Evolutionary conservation across 64 coral and sea anemone species (phyloP).

Genomic region (Acropora yongei): DNA sequence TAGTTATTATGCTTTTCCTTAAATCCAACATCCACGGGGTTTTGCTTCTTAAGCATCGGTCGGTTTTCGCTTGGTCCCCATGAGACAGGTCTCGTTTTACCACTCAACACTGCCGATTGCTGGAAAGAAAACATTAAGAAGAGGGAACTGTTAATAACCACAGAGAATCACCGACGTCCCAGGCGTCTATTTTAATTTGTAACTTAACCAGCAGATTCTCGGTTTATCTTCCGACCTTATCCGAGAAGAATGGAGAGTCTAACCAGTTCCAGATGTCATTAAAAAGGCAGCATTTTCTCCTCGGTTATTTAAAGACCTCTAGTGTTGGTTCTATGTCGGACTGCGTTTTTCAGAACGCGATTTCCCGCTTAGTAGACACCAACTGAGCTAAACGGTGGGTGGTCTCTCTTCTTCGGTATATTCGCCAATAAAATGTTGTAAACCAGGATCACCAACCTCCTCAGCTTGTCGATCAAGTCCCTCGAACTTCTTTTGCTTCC

Average conservation of each 20-base stretch:
- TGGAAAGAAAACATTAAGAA: neutral
- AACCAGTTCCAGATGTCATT: too few relatives aligned
- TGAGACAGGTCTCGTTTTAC: slow-evolving; percentile 8
- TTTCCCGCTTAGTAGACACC: neutral
- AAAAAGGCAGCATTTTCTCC: too few relatives aligned
- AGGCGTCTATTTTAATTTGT: neutral
- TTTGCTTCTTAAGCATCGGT: slow-evolving; percentile 1
- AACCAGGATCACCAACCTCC: neutral
- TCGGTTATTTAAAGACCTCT: too few relatives aligned
- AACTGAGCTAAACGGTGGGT: too few relatives aligned
- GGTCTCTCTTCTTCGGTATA: too few relatives aligned
- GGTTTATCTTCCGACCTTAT: too few relatives aligned
- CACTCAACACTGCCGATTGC: slow-evolving; percentile 37
- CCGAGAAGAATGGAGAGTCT: too few relatives aligned
- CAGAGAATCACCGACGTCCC: neutral
- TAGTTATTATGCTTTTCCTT: slow-evolving; percentile 39
- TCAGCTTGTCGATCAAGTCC: slow-evolving; percentile 52
- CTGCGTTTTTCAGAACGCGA: too few relatives aligned
- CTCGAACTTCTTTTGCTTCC: slow-evolving; percentile 70
- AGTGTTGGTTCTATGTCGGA: too few relatives aligned
- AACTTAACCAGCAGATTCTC: too few relatives aligned
- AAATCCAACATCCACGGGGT: slow-evolving; percentile 7
- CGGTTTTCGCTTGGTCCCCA: slow-evolving; percentile 12
- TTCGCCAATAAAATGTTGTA: neutral
- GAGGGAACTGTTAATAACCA: neutral